These are phyloP conservation scores for Sebastolobus altivelis DNA, from an alignment of 2,797 vertebrate species.

Conservation along the genomic window DNA sequence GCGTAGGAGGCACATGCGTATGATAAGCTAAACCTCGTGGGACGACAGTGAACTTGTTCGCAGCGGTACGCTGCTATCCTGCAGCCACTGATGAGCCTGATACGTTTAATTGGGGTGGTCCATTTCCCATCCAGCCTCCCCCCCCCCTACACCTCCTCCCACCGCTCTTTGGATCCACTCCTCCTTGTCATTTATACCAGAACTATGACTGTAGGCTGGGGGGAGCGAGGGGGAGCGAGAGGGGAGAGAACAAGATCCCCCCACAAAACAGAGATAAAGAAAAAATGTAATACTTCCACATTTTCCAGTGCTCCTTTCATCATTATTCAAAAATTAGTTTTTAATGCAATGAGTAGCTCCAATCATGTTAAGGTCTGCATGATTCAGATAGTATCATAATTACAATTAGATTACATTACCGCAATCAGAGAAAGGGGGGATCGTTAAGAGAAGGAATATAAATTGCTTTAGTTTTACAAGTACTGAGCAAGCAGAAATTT, in stretches of 20 bases:
- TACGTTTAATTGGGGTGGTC: conserved; percentile 86
- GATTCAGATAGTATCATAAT: conserved; percentile 99
- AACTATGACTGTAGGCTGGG: conserved; percentile 77
- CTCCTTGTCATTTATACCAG: conserved; percentile 74
- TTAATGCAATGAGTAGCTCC: conserved; percentile 99
- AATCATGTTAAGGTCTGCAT: conserved; percentile 99
- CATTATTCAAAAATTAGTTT: conserved; percentile 99
- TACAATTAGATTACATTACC: conserved; percentile 99
- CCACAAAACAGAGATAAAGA: conserved; percentile 92
- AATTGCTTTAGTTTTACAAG: conserved; percentile 99
- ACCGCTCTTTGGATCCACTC: conserved; percentile 64
- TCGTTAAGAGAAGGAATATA: conserved; percentile 99
- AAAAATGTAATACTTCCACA: conserved; percentile 99
- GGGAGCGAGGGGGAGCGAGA: neutral
- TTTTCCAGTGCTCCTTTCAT: conserved; percentile 99
- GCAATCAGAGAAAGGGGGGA: conserved; percentile 99
- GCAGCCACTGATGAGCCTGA: conserved; percentile 79
- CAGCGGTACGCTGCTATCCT: conserved; percentile 56
- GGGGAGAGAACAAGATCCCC: conserved; percentile 69
- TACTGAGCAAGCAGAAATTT: conserved; percentile 99
- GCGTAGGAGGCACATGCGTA: conserved; percentile 55
- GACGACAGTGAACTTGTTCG: conserved; percentile 71
- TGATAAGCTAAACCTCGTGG: conserved; percentile 75
- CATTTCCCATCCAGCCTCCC: conserved; percentile 52
- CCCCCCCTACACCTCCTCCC: conserved; percentile 34